phyloP scores from a whole-genome alignment of 2,888 invertebrate species.

The Lepidocyrtinus sp. region DNA sequence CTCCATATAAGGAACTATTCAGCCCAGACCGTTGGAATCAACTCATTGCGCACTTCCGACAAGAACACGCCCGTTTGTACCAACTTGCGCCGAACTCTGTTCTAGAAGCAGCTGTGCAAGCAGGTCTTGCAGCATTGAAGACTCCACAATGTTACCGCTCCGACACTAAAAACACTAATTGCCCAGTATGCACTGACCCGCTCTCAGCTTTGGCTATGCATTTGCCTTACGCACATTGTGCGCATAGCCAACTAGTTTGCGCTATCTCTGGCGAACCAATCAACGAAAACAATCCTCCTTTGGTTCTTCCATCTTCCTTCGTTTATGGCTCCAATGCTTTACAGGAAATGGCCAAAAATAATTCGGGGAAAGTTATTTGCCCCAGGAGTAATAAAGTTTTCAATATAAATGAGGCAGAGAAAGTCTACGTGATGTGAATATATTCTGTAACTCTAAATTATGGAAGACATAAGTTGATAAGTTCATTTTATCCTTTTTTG shows the following conservation, averaged over 20 bases:
- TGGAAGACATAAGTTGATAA: too few species aligned
- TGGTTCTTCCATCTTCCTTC: conserved; percentile 99
- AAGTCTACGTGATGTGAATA: conserved; percentile 98
- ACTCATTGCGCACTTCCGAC: conserved; percentile 90
- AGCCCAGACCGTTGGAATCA: conserved; percentile 85
- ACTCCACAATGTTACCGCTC: conserved; percentile 79
- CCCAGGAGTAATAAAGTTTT: conserved; percentile 95
- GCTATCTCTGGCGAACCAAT: conserved; percentile 89
- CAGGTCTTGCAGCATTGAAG: conserved; percentile 95
- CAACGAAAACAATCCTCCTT: conserved; percentile 98
- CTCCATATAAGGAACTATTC: conserved; percentile 74
- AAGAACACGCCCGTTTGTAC: conserved; percentile 94
- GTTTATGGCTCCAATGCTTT: conserved; percentile 96
- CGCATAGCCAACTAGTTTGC: conserved; percentile 95
- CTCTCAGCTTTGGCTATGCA: conserved; percentile 88
- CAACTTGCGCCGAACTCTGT: conserved; percentile 93
- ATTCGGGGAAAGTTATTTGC: conserved; percentile 92
- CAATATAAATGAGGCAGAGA: conserved; percentile 92
- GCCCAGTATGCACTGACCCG: conserved; percentile 93
- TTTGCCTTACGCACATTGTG: conserved; percentile 93
- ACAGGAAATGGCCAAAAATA: conserved; percentile 89
- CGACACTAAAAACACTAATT: conserved; percentile 83
- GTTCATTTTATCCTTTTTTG: too few species aligned
- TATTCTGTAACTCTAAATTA: too few species aligned
- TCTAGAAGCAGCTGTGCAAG: conserved; percentile 92